Evolutionary conservation across 1,140 invertebrate genomes (phyloP).

Genomic region (Cydia strobilella): DNA sequence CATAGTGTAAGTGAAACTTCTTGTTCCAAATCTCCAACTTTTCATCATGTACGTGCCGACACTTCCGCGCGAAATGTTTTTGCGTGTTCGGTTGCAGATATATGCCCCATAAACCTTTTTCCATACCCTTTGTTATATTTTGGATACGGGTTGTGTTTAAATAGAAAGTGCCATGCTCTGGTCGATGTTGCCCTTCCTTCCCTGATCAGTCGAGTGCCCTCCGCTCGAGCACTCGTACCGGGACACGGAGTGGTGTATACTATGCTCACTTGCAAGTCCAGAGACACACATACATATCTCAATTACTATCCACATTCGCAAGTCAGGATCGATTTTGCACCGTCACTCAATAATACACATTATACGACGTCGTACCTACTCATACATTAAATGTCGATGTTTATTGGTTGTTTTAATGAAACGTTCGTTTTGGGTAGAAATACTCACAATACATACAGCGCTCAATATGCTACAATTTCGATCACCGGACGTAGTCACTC

Average conservation of each 20-base stretch:
- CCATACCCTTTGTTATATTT: slow-evolving; percentile 58
- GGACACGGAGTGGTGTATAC: slow-evolving; percentile 54
- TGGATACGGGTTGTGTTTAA: slow-evolving; percentile 61
- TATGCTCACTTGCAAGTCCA: slow-evolving; percentile 62
- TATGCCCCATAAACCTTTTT: slow-evolving; percentile 64
- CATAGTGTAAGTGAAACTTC: slow-evolving; percentile 77
- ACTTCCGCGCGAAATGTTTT: slow-evolving; percentile 71
- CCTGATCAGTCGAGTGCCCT: slow-evolving; percentile 49
- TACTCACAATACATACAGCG: slow-evolving; percentile 49
- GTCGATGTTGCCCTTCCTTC: slow-evolving; percentile 67
- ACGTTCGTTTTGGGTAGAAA: background rate
- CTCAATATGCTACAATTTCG: slow-evolving; percentile 72
- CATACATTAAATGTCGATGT: slow-evolving; percentile 51
- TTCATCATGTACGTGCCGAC: slow-evolving; percentile 74
- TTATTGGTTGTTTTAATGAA: slow-evolving; percentile 30
- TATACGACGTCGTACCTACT: slow-evolving; percentile 53
- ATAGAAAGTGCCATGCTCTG: slow-evolving; percentile 78
- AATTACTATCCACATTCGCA: slow-evolving; percentile 56
- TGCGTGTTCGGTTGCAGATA: slow-evolving; percentile 74
- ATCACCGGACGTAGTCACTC: slow-evolving; percentile 38
- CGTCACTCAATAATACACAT: slow-evolving; percentile 72
- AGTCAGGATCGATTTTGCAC: slow-evolving; percentile 80
- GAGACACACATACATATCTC: slow-evolving; percentile 50
- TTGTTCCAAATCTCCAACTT: slow-evolving; percentile 80
- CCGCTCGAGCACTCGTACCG: slow-evolving; percentile 47